These are phyloP conservation scores for Zaprionus camerounensis DNA, from an alignment of 1,140 invertebrate genomes.

Conservation along the genomic window DNA sequence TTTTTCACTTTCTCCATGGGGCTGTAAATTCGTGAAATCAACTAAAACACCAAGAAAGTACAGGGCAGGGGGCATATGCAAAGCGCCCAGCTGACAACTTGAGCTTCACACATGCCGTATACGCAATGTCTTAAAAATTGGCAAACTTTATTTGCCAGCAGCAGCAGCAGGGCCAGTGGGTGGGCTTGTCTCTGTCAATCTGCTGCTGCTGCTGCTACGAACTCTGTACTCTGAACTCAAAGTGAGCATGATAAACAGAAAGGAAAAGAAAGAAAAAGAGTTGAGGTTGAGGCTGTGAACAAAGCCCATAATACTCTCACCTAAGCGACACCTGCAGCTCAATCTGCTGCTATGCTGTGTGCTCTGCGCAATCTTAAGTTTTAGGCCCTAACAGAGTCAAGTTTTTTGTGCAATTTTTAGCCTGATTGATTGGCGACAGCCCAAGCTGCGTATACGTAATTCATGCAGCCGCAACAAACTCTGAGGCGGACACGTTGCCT, in stretches of 20 bases:
- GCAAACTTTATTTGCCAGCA: constrained; percentile 37
- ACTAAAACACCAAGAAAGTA: constrained; percentile 30
- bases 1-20: constrained; percentile 61
- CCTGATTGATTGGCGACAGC: constrained; percentile 31
- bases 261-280: background rate
- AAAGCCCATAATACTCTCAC: background rate
- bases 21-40: constrained; percentile 49
- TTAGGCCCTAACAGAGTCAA: background rate
- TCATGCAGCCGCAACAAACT: constrained; percentile 37
- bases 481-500: constrained; percentile 2
- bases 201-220: background rate
- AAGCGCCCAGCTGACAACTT: constrained; percentile 45
- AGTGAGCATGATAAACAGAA: background rate
- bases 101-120: constrained; percentile 42
- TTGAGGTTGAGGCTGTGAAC: background rate
- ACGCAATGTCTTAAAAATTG: constrained; percentile 45
- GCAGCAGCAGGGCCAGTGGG: too few species aligned
- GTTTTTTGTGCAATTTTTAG: background rate
- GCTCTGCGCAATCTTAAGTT: background rate
- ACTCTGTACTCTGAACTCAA: background rate
- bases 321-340: background rate
- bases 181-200: constrained; percentile 30
- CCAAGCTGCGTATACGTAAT: constrained; percentile 42
- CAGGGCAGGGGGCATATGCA: constrained; percentile 39
- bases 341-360: too few species aligned